Conservation (phyloP, 2,888 invertebrate genomes). For the Ectobius pallidus region DNA sequence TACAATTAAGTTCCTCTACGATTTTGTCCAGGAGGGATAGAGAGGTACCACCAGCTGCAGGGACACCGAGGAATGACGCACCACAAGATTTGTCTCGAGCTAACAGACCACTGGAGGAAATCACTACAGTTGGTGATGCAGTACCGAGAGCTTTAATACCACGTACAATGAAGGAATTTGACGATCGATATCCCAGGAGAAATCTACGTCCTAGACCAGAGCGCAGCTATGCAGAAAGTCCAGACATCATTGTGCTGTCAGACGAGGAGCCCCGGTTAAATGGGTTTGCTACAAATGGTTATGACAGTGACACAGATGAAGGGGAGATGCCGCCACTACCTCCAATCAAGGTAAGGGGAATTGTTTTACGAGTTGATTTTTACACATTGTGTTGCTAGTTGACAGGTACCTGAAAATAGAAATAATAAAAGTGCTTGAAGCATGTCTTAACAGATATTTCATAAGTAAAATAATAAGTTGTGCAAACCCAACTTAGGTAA, state of each 20-base stretch:
- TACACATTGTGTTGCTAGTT: no score
- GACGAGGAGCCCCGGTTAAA: constrained; percentile 60
- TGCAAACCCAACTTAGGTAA: no score
- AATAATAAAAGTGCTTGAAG: no score
- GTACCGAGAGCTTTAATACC: constrained; percentile 31
- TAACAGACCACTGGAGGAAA: constrained; percentile 23
- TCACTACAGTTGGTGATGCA: constrained; percentile 15
- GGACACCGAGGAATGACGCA: constrained; percentile 20
- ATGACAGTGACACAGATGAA: constrained; percentile 65
- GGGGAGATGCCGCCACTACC: constrained; percentile 72
- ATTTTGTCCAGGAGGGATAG: constrained; percentile 38
- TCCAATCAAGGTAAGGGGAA: constrained; percentile 69
- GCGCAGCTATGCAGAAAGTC: constrained; percentile 85
- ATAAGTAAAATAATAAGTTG: no score
- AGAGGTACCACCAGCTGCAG: constrained; percentile 11
- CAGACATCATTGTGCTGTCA: constrained; percentile 62
- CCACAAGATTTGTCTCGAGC: constrained; percentile 41
- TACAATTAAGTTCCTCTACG: no score
- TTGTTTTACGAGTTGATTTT: no score
- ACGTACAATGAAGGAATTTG: constrained; percentile 50
- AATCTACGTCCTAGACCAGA: constrained; percentile 84
- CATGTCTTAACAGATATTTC: no score
- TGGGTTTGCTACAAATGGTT: constrained; percentile 59
- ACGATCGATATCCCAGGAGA: constrained; percentile 60
- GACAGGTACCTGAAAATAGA: no score